phyloP scores from a whole-genome alignment of 2,888 invertebrate genomes.

The Chymomyza amoena region DNA sequence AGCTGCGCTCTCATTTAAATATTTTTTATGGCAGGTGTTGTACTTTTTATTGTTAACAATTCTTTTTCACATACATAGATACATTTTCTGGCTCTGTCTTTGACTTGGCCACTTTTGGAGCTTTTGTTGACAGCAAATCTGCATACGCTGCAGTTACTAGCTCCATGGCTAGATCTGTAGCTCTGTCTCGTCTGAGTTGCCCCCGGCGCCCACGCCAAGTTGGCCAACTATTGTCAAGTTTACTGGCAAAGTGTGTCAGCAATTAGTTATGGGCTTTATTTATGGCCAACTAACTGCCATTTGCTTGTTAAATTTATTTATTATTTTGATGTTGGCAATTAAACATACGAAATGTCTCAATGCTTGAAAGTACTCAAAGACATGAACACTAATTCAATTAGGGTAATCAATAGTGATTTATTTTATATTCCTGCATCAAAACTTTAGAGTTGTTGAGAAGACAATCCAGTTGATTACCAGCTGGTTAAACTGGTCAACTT shows the following conservation, averaged over 20 bases:
- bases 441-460: background rate
- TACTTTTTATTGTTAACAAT: conserved; percentile 6
- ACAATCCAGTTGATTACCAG: no score
- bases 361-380: background rate
- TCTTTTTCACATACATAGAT: background rate
- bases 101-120: conserved; percentile 41
- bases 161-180: background rate
- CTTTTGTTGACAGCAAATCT: conserved; percentile 48
- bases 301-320: conserved; percentile 62
- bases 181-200: background rate
- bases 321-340: conserved; percentile 15
- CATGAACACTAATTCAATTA: background rate
- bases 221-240: conserved; percentile 41
- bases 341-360: conserved; percentile 25
- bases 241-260: conserved; percentile 65
- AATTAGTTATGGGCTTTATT: conserved; percentile 66
- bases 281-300: conserved; percentile 54
- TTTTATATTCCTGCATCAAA: background rate
- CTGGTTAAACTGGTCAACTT: no score
- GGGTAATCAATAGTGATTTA: background rate
- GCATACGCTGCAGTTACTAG: background rate
- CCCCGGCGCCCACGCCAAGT: conserved; percentile 57
- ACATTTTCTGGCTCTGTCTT: conserved; percentile 4
- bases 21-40: conserved; percentile 54
- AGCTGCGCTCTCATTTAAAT: conserved; percentile 48